Conservation (phyloP, 2,888 invertebrate genomes). For the Venusia cambrica region DNA sequence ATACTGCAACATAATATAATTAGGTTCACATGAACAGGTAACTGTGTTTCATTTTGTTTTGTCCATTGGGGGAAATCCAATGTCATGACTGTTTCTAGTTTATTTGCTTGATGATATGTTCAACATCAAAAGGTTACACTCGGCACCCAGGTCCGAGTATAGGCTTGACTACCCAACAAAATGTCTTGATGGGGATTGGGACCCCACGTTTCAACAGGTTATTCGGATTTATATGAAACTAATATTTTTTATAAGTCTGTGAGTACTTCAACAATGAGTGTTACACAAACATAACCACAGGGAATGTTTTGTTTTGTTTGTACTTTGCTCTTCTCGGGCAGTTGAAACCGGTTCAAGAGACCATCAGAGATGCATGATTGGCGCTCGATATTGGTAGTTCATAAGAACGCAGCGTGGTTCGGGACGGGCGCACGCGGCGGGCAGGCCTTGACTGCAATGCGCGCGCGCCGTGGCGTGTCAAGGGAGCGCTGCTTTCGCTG, state of each 20-base stretch:
- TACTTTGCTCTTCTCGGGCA: background rate
- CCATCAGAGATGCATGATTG: slow-evolving; percentile 12
- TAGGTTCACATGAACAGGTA: slow-evolving; percentile 9
- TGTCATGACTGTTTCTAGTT: slow-evolving; percentile 7
- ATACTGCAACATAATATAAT: slow-evolving; percentile 4
- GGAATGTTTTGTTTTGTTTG: slow-evolving; percentile 3
- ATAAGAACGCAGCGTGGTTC: slow-evolving; percentile 43
- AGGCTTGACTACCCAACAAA: too few species aligned
- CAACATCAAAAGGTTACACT: too few species aligned
- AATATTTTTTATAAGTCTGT: too few species aligned
- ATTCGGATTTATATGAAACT: too few species aligned
- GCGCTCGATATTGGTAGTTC: slow-evolving; percentile 37
- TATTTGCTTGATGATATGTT: slow-evolving; percentile 5
- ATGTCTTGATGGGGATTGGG: too few species aligned
- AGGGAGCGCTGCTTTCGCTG: slow-evolving; percentile 80
- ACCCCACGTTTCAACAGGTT: too few species aligned
- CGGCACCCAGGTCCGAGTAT: too few species aligned
- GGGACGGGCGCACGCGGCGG: slow-evolving; percentile 48
- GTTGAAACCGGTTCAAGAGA: slow-evolving; percentile 16
- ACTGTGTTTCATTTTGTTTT: slow-evolving; percentile 19
- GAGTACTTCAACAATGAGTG: too few species aligned
- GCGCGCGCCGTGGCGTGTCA: slow-evolving; percentile 78
- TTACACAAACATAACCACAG: slow-evolving; percentile 2
- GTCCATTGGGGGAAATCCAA: slow-evolving; percentile 17
- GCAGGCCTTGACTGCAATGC: slow-evolving; percentile 78